phyloP scores from a whole-genome alignment of 2,797 vertebrate genomes.

The Psittacula derbiana region DNA sequence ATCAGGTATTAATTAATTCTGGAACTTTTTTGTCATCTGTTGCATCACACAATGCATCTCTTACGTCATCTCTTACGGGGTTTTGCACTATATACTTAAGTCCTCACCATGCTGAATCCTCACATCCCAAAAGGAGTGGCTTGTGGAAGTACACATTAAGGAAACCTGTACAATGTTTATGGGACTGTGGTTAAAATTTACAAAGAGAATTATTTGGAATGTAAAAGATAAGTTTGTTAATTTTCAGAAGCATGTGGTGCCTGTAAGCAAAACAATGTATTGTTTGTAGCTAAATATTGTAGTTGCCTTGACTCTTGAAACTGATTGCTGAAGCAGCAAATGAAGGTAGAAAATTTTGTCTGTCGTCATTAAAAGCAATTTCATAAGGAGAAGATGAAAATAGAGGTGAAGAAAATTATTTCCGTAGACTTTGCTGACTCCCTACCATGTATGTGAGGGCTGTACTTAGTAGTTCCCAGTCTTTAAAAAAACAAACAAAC shows the following conservation, averaged over 20 bases:
- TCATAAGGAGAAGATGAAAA: neutral
- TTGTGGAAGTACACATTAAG: neutral
- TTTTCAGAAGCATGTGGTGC: neutral
- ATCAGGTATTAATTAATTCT: neutral
- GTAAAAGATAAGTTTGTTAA: neutral
- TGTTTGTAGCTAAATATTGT: neutral
- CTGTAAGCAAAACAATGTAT: neutral
- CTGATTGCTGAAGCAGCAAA: neutral
- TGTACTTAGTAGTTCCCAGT: neutral
- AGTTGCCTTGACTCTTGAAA: neutral
- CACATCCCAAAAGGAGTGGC: neutral
- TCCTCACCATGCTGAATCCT: neutral
- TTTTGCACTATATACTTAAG: neutral
- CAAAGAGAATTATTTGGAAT: neutral
- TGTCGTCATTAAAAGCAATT: neutral
- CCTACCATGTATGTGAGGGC: neutral
- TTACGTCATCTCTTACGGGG: fast-evolving
- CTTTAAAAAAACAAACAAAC: neutral
- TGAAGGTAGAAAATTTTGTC: neutral
- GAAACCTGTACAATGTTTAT: neutral
- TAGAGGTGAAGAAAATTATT: neutral
- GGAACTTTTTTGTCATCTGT: neutral
- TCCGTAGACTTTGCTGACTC: neutral
- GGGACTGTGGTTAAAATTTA: neutral
- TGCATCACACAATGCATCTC: neutral